A percentile compares a stretch with the other conserved stretches of the same genome.
These are phyloP conservation scores for Rhadinocentrus ornatus DNA, from an alignment of 2,797 vertebrate species.

Conservation along the genomic window DNA sequence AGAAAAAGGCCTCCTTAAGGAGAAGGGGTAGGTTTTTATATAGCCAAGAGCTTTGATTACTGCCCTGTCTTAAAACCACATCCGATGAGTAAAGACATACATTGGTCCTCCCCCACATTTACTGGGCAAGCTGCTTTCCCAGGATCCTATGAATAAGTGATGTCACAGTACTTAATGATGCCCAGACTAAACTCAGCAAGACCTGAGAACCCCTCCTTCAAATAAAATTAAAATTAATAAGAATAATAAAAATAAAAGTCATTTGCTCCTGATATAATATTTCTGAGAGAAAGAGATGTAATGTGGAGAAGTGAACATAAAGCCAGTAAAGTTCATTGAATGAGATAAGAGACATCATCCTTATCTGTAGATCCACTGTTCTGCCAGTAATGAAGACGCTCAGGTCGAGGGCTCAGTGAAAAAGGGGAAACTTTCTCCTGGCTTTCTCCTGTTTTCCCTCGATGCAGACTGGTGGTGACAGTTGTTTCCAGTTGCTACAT, in stretches of 20 bases:
- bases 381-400: conserved; percentile 51
- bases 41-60: conserved; percentile 82
- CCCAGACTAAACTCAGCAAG: conserved; percentile 73
- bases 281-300: conserved; percentile 8
- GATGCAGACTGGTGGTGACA: conserved; percentile 78
- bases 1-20: conserved; percentile 76
- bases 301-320: conserved; percentile 20
- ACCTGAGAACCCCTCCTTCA: conserved; percentile 9
- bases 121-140: conserved; percentile 78
- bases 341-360: conserved; percentile 9
- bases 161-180: conserved; percentile 82
- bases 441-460: conserved; percentile 38
- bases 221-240: not conserved
- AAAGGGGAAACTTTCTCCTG: conserved; percentile 1
- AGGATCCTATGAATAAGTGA: conserved; percentile 87
- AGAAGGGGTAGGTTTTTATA: conserved; percentile 77
- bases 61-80: conserved; percentile 82
- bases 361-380: conserved; percentile 30
- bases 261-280: too few relatives aligned
- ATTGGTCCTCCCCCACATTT: conserved; percentile 80
- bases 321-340: conserved; percentile 25
- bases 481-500: conserved; percentile 83
- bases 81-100: conserved; percentile 84
- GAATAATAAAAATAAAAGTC: not conserved
- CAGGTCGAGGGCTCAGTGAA: conserved; percentile 14